Conservation (phyloP, 2,113 vertebrate species). For the Malaclemys terrapin region DNA sequence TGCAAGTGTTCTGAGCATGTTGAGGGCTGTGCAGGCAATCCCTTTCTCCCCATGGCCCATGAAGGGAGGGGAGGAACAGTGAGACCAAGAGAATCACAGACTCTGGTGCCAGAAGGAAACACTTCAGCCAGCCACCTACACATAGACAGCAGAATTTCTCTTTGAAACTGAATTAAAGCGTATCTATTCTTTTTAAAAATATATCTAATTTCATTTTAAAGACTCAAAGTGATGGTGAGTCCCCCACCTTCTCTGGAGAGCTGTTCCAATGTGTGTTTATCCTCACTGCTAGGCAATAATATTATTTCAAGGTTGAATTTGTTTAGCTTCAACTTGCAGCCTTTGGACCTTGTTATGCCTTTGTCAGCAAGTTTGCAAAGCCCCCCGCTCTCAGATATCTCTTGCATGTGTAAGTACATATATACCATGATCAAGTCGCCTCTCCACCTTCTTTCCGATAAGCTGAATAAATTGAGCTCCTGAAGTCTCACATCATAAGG, state of each 20-base stretch:
- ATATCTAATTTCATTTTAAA: no score
- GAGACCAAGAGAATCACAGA: background rate
- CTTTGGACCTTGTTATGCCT: no score
- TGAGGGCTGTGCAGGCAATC: background rate
- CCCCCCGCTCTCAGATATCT: background rate
- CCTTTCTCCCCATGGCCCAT: no score
- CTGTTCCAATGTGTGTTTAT: no score
- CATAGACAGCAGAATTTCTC: background rate
- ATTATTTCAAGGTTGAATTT: no score
- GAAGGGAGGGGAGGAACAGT: background rate
- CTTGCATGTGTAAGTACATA: background rate
- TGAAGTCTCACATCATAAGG: background rate
- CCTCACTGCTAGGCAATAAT: no score
- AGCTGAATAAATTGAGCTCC: background rate
- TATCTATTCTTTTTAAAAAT: background rate
- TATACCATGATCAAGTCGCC: background rate
- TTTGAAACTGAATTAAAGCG: background rate
- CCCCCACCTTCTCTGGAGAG: no score
- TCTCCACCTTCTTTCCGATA: background rate
- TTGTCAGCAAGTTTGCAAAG: no score
- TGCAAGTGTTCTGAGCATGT: background rate
- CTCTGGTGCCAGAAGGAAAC: background rate
- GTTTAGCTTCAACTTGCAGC: no score
- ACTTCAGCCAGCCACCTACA: background rate
- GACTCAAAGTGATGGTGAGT: no score